Percentiles rank a stretch among this genome's conserved stretches.
Evolutionary conservation across 2,888 invertebrate species (phyloP).

Genomic region (Entomobrya multifasciata): DNA sequence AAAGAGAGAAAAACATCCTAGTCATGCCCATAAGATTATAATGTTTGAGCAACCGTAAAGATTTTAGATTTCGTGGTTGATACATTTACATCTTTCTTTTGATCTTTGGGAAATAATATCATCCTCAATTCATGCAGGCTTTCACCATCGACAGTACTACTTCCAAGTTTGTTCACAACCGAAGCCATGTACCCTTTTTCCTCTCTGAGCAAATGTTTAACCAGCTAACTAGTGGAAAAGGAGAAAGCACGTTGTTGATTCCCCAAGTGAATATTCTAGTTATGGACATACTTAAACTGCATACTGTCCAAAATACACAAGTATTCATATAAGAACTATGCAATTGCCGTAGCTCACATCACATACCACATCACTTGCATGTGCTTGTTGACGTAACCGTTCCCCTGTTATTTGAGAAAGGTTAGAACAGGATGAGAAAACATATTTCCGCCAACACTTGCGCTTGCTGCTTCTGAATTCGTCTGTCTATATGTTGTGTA

Average conservation of each 20-base stretch:
- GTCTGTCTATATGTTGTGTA: neutral
- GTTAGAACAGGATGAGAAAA: neutral
- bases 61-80: neutral
- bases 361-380: constrained; percentile 49
- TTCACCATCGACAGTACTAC: no score
- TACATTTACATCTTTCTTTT: constrained; percentile 4
- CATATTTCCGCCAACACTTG: neutral
- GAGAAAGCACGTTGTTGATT: constrained; percentile 61
- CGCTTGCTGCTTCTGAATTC: neutral
- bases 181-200: neutral
- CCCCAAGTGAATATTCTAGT: constrained; percentile 32
- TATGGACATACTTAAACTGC: no score
- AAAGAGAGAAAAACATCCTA: no score
- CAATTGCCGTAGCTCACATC: constrained; percentile 48
- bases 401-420: constrained; percentile 2
- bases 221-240: no score
- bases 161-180: neutral
- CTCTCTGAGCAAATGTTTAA: neutral
- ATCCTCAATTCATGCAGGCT: no score
- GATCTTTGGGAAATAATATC: neutral
- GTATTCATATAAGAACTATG: neutral
- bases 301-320: neutral
- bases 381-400: constrained; percentile 39
- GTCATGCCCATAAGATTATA: no score
- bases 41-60: no score